These are phyloP conservation scores for Tenrec ecaudatus DNA, from an alignment of 2,113 vertebrate species.

Conservation along the genomic window DNA sequence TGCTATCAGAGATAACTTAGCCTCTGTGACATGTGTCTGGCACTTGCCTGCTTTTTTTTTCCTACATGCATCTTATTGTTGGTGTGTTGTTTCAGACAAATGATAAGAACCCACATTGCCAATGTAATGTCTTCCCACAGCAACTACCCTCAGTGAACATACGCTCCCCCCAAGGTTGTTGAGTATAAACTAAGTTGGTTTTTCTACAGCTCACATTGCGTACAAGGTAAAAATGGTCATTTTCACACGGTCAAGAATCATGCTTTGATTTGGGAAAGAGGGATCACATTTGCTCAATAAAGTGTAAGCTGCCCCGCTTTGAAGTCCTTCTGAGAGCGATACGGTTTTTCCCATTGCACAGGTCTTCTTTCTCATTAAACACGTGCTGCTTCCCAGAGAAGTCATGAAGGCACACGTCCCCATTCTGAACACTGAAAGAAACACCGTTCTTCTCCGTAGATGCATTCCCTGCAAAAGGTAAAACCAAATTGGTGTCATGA, in stretches of 20 bases:
- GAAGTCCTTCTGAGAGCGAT: slow-evolving; percentile 88
- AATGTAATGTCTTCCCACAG: slow-evolving; percentile 56
- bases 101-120: slow-evolving; percentile 67
- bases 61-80: slow-evolving; percentile 57
- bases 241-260: slow-evolving; percentile 78
- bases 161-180: slow-evolving; percentile 81
- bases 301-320: slow-evolving; percentile 86
- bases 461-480: slow-evolving; percentile 85
- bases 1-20: slow-evolving; percentile 67
- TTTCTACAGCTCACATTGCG: slow-evolving; percentile 86
- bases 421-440: slow-evolving; percentile 87
- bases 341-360: slow-evolving; percentile 82
- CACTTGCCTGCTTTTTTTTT: slow-evolving; percentile 68
- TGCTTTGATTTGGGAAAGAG: slow-evolving; percentile 72
- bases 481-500: slow-evolving; percentile 43
- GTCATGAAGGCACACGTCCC: slow-evolving; percentile 87
- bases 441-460: slow-evolving; percentile 87
- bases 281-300: slow-evolving; percentile 88
- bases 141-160: slow-evolving; percentile 69
- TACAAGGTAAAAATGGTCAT: slow-evolving; percentile 83
- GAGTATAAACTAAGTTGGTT: slow-evolving; percentile 81
- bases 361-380: slow-evolving; percentile 85
- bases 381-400: slow-evolving; percentile 85
- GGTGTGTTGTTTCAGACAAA: slow-evolving; percentile 73
- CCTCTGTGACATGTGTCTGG: slow-evolving; percentile 68